A percentile compares a stretch with the other conserved stretches of the same genome.
Evolutionary conservation across 2,113 vertebrate species (phyloP).

Genomic region (Caracal caracal): DNA sequence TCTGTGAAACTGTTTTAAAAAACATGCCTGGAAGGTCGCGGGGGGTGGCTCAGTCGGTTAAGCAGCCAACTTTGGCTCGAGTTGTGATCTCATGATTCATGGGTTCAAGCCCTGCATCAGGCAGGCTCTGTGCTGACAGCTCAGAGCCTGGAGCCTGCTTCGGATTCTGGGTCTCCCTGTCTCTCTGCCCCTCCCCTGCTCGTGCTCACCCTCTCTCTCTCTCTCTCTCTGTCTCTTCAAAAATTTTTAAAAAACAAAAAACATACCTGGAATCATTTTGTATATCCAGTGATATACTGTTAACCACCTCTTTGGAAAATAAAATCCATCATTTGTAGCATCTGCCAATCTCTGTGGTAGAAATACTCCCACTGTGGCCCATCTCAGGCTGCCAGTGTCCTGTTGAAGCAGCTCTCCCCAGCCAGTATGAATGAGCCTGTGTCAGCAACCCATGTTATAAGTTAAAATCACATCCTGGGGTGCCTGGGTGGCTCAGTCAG

Average conservation of each 20-base stretch:
- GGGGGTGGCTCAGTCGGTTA: too few species aligned
- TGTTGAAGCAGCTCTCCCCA: background rate
- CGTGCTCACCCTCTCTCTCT: too few species aligned
- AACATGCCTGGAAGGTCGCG: too few species aligned
- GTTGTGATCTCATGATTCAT: too few species aligned
- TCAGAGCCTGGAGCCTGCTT: too few species aligned
- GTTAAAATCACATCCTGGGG: background rate
- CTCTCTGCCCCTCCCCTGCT: too few species aligned
- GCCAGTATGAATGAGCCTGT: background rate
- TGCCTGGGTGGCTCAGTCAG: too few species aligned
- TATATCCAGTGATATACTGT: background rate
- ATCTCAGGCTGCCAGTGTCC: background rate
- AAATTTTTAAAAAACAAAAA: background rate
- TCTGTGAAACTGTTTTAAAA: background rate
- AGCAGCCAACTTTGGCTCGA: too few species aligned
- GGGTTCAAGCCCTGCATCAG: too few species aligned
- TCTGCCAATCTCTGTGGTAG: background rate
- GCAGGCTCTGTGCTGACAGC: too few species aligned
- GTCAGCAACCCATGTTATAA: background rate
- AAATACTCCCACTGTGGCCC: background rate
- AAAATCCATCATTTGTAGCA: background rate
- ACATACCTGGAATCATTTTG: background rate
- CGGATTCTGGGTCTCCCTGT: too few species aligned
- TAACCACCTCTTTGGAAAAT: background rate
- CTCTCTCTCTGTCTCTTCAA: background rate